These are phyloP conservation scores for Plebejus argus DNA, from an alignment of 2,888 invertebrate genomes.

Conservation along the genomic window DNA sequence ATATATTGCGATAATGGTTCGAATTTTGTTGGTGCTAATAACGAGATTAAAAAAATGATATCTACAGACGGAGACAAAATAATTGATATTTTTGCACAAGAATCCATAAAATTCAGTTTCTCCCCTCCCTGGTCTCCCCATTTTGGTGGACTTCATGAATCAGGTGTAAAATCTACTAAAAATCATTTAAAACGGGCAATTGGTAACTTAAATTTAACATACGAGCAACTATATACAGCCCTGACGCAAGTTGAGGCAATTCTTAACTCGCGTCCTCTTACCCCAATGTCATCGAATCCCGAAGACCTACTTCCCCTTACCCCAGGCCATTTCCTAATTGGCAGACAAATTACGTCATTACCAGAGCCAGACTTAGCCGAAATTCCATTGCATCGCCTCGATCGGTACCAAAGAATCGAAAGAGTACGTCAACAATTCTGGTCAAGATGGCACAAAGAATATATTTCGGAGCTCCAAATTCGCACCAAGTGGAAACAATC, in stretches of 20 bases:
- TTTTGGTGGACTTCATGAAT: conserved; percentile 39
- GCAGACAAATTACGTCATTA: neutral
- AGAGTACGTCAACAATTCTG: conserved; percentile 45
- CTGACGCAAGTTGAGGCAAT: conserved; percentile 43
- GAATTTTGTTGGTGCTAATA: too few relatives aligned
- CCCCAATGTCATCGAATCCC: conserved; percentile 42
- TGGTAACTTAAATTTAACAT: conserved; percentile 36
- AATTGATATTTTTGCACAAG: too few relatives aligned
- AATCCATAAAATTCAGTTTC: too few relatives aligned
- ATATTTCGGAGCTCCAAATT: conserved; percentile 35
- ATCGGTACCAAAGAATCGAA: conserved; percentile 39
- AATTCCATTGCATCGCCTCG: too few relatives aligned
- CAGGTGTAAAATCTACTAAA: conserved; percentile 35
- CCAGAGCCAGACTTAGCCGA: conserved; percentile 30
- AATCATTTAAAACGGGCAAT: conserved; percentile 36
- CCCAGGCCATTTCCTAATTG: conserved; percentile 28
- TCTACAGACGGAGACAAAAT: too few relatives aligned
- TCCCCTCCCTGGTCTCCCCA: conserved; percentile 27
- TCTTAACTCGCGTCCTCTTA: conserved; percentile 44
- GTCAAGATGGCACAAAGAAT: conserved; percentile 43
- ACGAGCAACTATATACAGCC: conserved; percentile 42
- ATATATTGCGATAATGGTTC: conserved; percentile 33
- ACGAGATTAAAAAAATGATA: too few relatives aligned
- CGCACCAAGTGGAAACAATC: neutral
- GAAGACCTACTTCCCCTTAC: conserved; percentile 36